A percentile compares a stretch with the other conserved stretches of the same genome.
phyloP scores from a whole-genome alignment of 1,140 invertebrate species.

The Adelges cooleyi region DNA sequence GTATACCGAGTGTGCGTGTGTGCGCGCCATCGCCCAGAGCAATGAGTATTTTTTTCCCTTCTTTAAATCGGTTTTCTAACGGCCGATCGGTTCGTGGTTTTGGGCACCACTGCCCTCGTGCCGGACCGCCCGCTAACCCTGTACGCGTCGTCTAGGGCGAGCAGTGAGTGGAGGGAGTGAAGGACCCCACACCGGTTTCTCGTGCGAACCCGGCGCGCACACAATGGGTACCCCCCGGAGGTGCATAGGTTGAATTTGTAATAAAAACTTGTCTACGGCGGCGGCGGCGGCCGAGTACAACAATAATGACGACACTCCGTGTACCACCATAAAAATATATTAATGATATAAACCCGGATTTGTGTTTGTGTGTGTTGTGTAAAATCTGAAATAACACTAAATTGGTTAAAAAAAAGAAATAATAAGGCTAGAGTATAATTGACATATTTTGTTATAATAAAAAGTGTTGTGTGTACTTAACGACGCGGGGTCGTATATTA shows the following conservation, averaged over 20 bases:
- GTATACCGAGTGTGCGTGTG: too few relatives aligned
- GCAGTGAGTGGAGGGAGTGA: background rate
- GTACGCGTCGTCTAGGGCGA: too few relatives aligned
- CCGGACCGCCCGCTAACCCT: conserved; percentile 25
- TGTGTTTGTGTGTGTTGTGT: too few relatives aligned
- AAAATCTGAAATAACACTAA: too few relatives aligned
- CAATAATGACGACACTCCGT: background rate
- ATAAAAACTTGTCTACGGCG: conserved; percentile 11
- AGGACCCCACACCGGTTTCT: conserved; percentile 27
- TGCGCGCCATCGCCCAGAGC: too few relatives aligned
- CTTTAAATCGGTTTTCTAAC: background rate
- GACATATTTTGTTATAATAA: too few relatives aligned
- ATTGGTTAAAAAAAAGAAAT: too few relatives aligned
- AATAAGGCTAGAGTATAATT: too few relatives aligned
- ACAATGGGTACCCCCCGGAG: conserved; percentile 24
- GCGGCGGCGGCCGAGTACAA: background rate
- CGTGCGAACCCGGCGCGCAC: conserved; percentile 15
- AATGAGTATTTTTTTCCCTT: background rate
- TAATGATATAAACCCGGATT: too few relatives aligned
- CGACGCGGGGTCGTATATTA: too few relatives aligned
- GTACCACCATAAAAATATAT: too few relatives aligned
- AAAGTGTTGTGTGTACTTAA: too few relatives aligned
- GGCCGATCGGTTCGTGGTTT: background rate
- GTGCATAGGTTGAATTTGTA: conserved; percentile 26
- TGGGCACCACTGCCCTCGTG: conserved; percentile 16